Base-by-base conservation (phyloP, 53 echinoderm and acorn worm species). In the Stichopus horrens region DNA sequence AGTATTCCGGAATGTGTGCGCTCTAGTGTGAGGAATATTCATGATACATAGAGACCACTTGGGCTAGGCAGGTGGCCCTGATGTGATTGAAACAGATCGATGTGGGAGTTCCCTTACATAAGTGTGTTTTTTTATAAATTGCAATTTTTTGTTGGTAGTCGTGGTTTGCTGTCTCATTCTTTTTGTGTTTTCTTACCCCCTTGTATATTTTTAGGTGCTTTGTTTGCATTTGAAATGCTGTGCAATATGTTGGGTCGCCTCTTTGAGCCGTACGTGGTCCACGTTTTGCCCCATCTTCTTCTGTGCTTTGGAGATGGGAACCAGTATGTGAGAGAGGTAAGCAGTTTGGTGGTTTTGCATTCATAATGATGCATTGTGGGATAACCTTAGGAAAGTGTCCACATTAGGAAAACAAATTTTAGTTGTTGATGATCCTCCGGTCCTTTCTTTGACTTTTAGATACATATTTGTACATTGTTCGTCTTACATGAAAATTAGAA, bases 141-240 rank as follows among this genome's bases (percentile, higher is more conserved):
- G 0, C 11, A 66, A 3, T 66, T 66, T 1, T 66, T 11, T 66
- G 67, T 18, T 18, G 18, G 11, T 66, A 66, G 11, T 52, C 4
- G 9, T 7, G 2, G 4, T 18, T 52, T 81, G 54, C 5, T 22
- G 37, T 14, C 16, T 9, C 4, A 23, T 66, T 23, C 8, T 66
- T 52, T 6, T 23, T 4, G 60, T 9, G 4, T 53, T 84, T 77
- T 71, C 55, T 86, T 73, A 5, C 63, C 56, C 5, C 6, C 18
- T 14, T 4, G 18, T 71, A 16, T 5, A 68, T 68, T n/a, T 21
- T 57, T 86, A 96, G 97, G 97, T 54, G 95, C 97, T 9, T 83
- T 97, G 73, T 98, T 98, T 95, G 98, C 98, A 76, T 98, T 98
- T 96, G 98, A 98, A 92, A 98, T 98, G 98, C 86, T 98, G 54